Percentiles rank a stretch among this genome's conserved stretches.
Evolutionary conservation across 2,888 invertebrate genomes (phyloP).

Genomic region (Ormyrus thymus): DNA sequence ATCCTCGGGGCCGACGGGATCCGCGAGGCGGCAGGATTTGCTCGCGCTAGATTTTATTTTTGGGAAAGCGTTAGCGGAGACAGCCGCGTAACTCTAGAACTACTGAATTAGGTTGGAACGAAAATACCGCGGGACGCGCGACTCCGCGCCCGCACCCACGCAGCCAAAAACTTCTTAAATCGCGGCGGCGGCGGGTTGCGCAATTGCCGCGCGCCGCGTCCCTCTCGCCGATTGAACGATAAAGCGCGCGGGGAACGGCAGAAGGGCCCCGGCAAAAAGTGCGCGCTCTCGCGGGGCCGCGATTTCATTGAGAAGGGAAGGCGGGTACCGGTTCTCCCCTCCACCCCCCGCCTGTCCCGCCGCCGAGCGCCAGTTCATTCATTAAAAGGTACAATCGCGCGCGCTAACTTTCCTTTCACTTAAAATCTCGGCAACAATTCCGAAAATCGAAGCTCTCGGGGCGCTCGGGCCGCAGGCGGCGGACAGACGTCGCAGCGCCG

Average conservation of each 20-base stretch:
- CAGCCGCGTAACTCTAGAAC: conserved; percentile 71
- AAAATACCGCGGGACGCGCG: conserved; percentile 63
- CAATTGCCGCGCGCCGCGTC: too few relatives aligned
- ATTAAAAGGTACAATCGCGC: conserved; percentile 64
- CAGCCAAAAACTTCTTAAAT: background rate
- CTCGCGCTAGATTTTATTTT: conserved; percentile 73
- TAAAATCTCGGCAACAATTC: background rate
- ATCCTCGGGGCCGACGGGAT: conserved; percentile 1
- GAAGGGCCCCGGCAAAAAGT: too few relatives aligned
- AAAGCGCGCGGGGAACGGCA: too few relatives aligned
- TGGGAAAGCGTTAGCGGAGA: conserved; percentile 61
- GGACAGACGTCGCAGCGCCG: too few relatives aligned
- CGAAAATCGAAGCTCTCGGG: too few relatives aligned
- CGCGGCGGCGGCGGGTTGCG: too few relatives aligned
- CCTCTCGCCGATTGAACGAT: too few relatives aligned
- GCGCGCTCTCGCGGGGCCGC: conserved; percentile 54
- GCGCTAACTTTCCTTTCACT: conserved; percentile 33
- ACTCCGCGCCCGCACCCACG: conserved; percentile 8
- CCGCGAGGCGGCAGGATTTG: conserved; percentile 31
- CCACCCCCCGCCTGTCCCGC: conserved; percentile 55
- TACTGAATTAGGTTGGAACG: conserved; percentile 74
- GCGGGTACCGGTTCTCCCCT: conserved; percentile 60
- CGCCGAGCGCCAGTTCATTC: conserved; percentile 64
- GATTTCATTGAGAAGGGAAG: conserved; percentile 64
- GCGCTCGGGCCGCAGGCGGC: too few relatives aligned